A percentile compares a stretch with the other conserved stretches of the same genome.
Evolutionary conservation across 2,888 invertebrate species (phyloP).

Genomic region (Suillia variegata): DNA sequence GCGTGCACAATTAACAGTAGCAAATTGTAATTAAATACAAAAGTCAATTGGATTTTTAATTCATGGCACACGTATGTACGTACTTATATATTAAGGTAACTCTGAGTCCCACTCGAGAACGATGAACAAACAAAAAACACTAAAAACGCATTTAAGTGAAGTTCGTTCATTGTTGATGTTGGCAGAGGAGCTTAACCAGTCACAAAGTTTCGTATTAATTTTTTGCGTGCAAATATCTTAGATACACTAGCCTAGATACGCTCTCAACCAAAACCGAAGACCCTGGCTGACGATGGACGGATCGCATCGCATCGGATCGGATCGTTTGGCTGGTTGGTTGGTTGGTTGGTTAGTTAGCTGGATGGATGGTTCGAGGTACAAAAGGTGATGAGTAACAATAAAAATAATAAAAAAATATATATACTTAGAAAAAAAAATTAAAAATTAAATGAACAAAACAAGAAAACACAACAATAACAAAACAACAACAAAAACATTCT

Average conservation of each 20-base stretch:
- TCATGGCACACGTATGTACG: too few relatives aligned
- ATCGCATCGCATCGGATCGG: too few relatives aligned
- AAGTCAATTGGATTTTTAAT: too few relatives aligned
- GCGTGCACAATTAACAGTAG: too few relatives aligned
- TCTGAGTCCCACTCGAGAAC: too few relatives aligned
- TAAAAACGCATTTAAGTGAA: too few relatives aligned
- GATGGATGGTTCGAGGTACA: conserved; percentile 11
- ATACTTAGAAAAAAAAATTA: conserved; percentile 1
- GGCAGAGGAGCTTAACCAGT: neutral
- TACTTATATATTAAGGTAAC: too few relatives aligned
- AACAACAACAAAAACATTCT: conserved; percentile 52
- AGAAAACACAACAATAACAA: too few relatives aligned
- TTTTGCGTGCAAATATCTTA: conserved; percentile 60
- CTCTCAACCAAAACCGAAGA: conserved; percentile 58
- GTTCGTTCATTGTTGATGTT: too few relatives aligned
- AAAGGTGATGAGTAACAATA: conserved; percentile 38
- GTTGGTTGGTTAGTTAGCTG: conserved; percentile 39
- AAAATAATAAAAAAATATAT: neutral
- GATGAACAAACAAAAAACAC: too few relatives aligned
- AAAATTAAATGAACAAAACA: conserved; percentile 36
- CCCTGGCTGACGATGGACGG: conserved; percentile 45
- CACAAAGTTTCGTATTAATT: conserved; percentile 29
- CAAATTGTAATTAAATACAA: too few relatives aligned
- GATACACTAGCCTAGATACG: conserved; percentile 58
- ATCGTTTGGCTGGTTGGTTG: too few relatives aligned